A percentile compares a stretch with the other conserved stretches of the same genome.
Evolutionary conservation across 2,888 invertebrate genomes (phyloP).

Genomic region (Brachyopa scutellaris): DNA sequence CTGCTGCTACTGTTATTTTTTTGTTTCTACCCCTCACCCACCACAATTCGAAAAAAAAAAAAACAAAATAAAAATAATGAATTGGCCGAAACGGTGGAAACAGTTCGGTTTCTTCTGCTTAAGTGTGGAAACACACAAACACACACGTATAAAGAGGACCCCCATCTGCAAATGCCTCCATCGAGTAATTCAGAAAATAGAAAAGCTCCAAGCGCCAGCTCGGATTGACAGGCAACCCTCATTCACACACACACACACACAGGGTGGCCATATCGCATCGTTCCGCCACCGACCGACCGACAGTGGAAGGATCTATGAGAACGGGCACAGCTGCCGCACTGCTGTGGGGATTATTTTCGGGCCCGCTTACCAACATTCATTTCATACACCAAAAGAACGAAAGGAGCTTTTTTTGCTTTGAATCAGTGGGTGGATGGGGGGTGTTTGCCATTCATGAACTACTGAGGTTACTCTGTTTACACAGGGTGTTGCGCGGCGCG

Average conservation of each 20-base stretch:
- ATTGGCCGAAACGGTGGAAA: conserved; percentile 67
- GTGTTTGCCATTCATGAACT: conserved; percentile 65
- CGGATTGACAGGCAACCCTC: conserved; percentile 72
- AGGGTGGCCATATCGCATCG: not conserved
- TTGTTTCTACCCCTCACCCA: conserved; percentile 7
- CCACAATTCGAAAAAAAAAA: conserved; percentile 40
- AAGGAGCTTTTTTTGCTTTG: conserved; percentile 38
- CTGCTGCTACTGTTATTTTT: conserved; percentile 55
- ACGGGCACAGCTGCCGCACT: conserved; percentile 65
- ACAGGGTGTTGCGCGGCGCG: conserved; percentile 21
- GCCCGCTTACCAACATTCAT: conserved; percentile 44
- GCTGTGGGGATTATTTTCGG: conserved; percentile 68
- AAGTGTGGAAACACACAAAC: conserved; percentile 13
- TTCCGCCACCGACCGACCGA: not conserved
- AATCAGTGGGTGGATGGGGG: not conserved
- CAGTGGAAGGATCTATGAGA: conserved; percentile 46
- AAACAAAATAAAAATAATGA: conserved; percentile 66
- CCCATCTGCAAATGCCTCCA: conserved; percentile 70
- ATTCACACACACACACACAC: conserved; percentile 61
- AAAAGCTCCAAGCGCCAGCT: conserved; percentile 71
- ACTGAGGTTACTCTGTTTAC: conserved; percentile 72
- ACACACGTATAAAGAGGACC: conserved; percentile 44
- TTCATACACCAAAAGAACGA: conserved; percentile 1
- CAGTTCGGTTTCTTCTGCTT: conserved; percentile 59
- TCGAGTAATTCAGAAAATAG: conserved; percentile 72